Percentiles rank a stretch among this genome's conserved stretches.
phyloP scores from a whole-genome alignment of 2,888 invertebrate species.

The Polydrusus pterygomalis region DNA sequence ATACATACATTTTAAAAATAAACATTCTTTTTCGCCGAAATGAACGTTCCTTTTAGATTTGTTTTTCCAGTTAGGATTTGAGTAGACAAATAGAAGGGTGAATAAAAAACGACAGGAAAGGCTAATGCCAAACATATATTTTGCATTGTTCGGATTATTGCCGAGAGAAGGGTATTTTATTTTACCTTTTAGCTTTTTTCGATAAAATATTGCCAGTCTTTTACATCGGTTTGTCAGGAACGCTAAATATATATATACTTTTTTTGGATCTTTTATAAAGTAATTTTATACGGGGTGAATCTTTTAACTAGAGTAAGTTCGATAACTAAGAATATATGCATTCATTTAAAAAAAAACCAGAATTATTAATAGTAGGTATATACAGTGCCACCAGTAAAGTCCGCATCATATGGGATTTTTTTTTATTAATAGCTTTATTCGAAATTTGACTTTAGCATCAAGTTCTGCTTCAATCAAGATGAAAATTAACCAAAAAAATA shows the following conservation, averaged over 20 bases:
- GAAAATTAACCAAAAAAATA: no score
- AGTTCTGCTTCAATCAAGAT: no score
- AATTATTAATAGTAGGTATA: no score
- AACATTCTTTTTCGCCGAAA: conserved; percentile 25
- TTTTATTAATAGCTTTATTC: no score
- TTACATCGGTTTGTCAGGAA: conserved; percentile 28
- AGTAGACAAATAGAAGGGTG: conserved; percentile 44
- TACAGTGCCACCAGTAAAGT: no score
- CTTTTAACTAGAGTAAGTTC: no score
- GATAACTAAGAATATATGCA: no score
- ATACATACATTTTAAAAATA: conserved; percentile 17
- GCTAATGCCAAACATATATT: conserved; percentile 46
- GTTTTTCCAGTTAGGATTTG: conserved; percentile 27
- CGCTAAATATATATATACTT: conserved; percentile 19
- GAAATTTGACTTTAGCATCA: no score
- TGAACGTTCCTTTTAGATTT: conserved; percentile 36
- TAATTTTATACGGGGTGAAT: not conserved
- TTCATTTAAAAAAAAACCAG: no score
- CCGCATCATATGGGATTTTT: no score
- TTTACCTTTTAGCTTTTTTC: conserved; percentile 45
- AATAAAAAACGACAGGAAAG: conserved; percentile 31
- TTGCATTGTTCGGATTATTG: conserved; percentile 46
- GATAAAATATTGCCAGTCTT: conserved; percentile 45
- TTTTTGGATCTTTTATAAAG: conserved; percentile 3
- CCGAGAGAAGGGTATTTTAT: conserved; percentile 42